These are phyloP conservation scores for Parazoanthus atlanticus DNA, from an alignment of 92 coral and sea anemone genomes.

Conservation along the genomic window DNA sequence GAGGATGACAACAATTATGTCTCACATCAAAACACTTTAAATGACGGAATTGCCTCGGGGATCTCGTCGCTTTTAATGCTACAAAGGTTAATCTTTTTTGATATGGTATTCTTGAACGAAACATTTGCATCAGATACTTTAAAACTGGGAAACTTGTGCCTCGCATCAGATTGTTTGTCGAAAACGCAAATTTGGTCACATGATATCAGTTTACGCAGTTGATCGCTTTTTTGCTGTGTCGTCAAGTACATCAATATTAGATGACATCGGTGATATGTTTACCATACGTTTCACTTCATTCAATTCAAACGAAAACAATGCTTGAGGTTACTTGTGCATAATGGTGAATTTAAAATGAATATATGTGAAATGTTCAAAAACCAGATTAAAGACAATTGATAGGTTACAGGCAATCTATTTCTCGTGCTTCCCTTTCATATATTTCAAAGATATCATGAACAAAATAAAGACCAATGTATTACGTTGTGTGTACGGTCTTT, in stretches of 20 bases:
- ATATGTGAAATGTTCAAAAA: slow-evolving; percentile 2
- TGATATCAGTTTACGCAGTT: too few species aligned
- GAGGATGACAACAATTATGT: too few species aligned
- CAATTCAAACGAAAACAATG: slow-evolving; percentile 8
- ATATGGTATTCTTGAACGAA: background rate
- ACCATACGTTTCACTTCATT: too few species aligned
- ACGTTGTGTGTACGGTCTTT: background rate
- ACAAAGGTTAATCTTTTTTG: background rate
- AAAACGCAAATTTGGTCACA: background rate
- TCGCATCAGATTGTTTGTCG: background rate
- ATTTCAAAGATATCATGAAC: background rate
- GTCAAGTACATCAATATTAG: background rate
- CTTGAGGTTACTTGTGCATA: background rate
- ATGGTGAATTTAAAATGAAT: background rate
- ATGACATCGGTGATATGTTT: background rate
- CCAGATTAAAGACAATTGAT: background rate
- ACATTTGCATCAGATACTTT: background rate
- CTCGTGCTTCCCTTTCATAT: background rate
- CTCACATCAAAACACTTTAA: background rate
- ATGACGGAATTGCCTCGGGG: background rate
- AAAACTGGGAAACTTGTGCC: too few species aligned
- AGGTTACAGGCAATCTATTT: background rate
- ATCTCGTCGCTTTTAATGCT: background rate
- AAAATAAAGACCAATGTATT: background rate
- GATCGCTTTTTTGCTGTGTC: background rate